Evolutionary conservation across 1,140 invertebrate genomes (phyloP).

Genomic region (Battus philenor): DNA sequence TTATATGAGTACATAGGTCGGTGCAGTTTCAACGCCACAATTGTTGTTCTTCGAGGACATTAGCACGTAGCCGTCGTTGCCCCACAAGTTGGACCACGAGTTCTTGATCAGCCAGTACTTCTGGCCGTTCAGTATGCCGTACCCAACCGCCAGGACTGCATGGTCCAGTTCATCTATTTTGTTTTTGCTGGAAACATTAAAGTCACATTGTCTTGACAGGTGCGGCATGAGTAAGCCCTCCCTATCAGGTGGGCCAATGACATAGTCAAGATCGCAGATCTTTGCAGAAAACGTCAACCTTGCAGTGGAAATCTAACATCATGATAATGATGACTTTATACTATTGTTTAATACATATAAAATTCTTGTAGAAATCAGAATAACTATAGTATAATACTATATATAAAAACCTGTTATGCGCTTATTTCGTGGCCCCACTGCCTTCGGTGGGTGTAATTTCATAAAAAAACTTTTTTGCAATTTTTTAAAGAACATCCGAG

Average conservation of each 20-base stretch:
- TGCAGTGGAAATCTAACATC: no score
- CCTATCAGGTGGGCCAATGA: no score
- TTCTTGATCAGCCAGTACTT: slow-evolving; percentile 96
- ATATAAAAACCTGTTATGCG: no score
- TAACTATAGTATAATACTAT: no score
- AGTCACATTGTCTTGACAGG: not conserved
- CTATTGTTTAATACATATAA: not conserved
- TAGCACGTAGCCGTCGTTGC: slow-evolving; percentile 94
- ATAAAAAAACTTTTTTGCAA: no score
- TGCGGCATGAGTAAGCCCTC: not conserved
- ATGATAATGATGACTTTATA: no score
- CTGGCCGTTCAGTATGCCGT: slow-evolving; percentile 88
- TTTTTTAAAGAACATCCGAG: no score
- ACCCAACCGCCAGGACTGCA: slow-evolving; percentile 95
- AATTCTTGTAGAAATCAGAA: no score
- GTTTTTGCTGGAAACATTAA: slow-evolving; percentile 78
- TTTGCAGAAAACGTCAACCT: no score
- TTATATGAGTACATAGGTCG: slow-evolving; percentile 85
- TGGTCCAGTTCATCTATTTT: slow-evolving; percentile 88
- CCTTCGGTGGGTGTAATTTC: no score
- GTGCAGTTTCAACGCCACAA: slow-evolving; percentile 91
- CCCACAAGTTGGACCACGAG: slow-evolving; percentile 97
- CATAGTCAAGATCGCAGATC: no score
- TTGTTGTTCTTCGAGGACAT: slow-evolving; percentile 94
- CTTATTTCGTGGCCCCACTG: no score